A percentile compares a stretch with the other conserved stretches of the same genome.
Conservation (phyloP, 2,113 vertebrate species). For the Psephotus haematonotus region DNA sequence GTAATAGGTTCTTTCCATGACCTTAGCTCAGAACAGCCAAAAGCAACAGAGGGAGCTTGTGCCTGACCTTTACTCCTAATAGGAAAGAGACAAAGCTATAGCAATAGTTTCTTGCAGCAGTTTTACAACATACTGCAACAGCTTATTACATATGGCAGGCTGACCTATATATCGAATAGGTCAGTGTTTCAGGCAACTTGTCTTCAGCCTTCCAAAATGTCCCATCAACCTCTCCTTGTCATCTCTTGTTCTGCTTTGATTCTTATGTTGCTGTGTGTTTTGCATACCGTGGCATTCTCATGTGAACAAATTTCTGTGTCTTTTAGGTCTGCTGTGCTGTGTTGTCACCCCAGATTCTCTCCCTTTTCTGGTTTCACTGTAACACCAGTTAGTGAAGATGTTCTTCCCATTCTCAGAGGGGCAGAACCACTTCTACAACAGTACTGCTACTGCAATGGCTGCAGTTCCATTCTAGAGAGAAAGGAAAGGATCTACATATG, state of each 20-base stretch:
- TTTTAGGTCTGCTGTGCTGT: not conserved
- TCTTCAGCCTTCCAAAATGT: constrained; percentile 26
- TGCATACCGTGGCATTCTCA: not conserved
- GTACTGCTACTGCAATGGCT: not conserved
- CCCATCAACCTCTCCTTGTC: constrained; percentile 8
- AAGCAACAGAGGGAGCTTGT: constrained; percentile 52
- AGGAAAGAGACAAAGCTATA: constrained; percentile 47
- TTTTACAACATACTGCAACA: not conserved
- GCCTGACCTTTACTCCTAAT: constrained; percentile 60
- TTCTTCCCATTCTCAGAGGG: not conserved
- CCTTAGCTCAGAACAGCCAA: constrained; percentile 22
- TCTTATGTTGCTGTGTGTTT: not conserved
- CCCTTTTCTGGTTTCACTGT: not conserved
- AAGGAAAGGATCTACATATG: not conserved
- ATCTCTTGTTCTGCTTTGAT: not conserved
- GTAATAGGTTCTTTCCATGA: constrained; percentile 43
- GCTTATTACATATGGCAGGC: constrained; percentile 51
- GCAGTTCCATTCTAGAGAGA: not conserved
- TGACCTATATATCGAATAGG: constrained; percentile 57
- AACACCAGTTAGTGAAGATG: not conserved
- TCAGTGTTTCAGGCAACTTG: constrained; percentile 24
- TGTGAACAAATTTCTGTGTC: not conserved
- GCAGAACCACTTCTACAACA: not conserved
- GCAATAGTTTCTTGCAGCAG: constrained; percentile 43
- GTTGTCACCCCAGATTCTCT: not conserved